Conservation (phyloP, 1,140 invertebrate genomes). For the Zaprionus lachaisei region DNA sequence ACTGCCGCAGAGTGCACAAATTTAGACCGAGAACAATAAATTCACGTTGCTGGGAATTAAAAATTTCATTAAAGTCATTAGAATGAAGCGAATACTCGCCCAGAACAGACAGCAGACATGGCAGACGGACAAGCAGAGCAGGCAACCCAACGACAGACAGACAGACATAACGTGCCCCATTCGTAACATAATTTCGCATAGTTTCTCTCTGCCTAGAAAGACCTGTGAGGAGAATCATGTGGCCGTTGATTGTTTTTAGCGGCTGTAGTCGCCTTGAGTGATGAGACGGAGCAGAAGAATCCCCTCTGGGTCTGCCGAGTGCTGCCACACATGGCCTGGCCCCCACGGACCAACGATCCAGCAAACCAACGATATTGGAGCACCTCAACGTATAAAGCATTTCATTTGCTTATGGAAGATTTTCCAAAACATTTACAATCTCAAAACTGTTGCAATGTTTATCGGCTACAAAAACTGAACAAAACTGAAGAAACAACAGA, state of each 20-base stretch:
- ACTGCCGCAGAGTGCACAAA: conserved; percentile 24
- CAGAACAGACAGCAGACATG: conserved; percentile 53
- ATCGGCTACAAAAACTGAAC: conserved; percentile 35
- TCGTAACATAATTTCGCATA: conserved; percentile 60
- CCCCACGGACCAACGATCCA: conserved; percentile 13
- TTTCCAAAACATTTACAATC: conserved; percentile 73
- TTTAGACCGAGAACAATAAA: conserved; percentile 70
- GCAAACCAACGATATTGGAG: conserved; percentile 5
- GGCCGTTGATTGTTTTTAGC: conserved; percentile 77
- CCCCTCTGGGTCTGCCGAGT: conserved; percentile 9
- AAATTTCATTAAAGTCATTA: conserved; percentile 80
- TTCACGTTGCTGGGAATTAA: conserved; percentile 61
- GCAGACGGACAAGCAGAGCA: conserved; percentile 42
- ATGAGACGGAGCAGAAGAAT: conserved; percentile 49
- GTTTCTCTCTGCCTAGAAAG: conserved; percentile 35
- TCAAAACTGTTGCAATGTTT: conserved; percentile 53
- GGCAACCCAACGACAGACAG: neutral
- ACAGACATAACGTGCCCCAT: conserved; percentile 30
- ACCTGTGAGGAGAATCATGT: conserved; percentile 47
- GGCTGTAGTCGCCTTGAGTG: conserved; percentile 70
- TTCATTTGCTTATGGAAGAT: conserved; percentile 53
- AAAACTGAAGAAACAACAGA: neutral
- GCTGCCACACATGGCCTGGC: conserved; percentile 69
- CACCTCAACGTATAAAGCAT: conserved; percentile 37
- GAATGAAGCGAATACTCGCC: conserved; percentile 53